A percentile compares a stretch with the other conserved stretches of the same genome.
phyloP scores from a whole-genome alignment of 1,140 invertebrate genomes.

The Danaus melanippus region DNA sequence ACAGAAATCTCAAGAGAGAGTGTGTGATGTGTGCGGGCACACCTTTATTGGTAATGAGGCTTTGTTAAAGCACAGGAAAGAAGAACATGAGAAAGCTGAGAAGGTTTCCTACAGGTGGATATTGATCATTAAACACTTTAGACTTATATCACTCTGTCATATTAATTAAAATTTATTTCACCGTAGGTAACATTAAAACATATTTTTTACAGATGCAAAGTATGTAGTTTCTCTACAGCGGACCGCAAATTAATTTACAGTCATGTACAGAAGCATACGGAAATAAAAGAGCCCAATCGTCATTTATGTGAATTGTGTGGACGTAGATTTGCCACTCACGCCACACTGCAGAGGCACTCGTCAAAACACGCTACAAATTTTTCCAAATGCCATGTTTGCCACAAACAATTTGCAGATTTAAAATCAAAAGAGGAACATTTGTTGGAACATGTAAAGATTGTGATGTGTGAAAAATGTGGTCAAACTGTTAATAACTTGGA shows the following conservation, averaged over 20 bases:
- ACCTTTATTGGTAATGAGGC: constrained; percentile 40
- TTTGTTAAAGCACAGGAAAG: constrained; percentile 43
- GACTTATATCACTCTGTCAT: background rate
- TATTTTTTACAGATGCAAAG: constrained; percentile 51
- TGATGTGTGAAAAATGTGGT: constrained; percentile 57
- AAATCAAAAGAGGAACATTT: constrained; percentile 37
- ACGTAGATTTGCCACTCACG: constrained; percentile 38
- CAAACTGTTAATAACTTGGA: constrained; percentile 37
- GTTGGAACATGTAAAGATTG: constrained; percentile 30
- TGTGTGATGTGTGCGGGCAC: constrained; percentile 58
- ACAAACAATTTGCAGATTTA: constrained; percentile 21
- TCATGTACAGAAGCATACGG: constrained; percentile 47
- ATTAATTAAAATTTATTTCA: background rate
- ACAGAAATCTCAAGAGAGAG: constrained; percentile 35
- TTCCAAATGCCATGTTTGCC: constrained; percentile 35
- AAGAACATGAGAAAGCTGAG: constrained; percentile 36
- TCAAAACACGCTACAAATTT: constrained; percentile 27
- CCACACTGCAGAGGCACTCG: constrained; percentile 38
- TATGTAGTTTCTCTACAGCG: constrained; percentile 40
- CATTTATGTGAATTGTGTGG: constrained; percentile 60
- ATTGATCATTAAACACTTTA: background rate
- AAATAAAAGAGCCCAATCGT: constrained; percentile 21
- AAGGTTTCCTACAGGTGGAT: constrained; percentile 41
- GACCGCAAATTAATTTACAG: constrained; percentile 47
- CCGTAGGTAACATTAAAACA: constrained; percentile 2